Conservation (phyloP, 2,888 invertebrate species). For the Tetrapedia diversipes region DNA sequence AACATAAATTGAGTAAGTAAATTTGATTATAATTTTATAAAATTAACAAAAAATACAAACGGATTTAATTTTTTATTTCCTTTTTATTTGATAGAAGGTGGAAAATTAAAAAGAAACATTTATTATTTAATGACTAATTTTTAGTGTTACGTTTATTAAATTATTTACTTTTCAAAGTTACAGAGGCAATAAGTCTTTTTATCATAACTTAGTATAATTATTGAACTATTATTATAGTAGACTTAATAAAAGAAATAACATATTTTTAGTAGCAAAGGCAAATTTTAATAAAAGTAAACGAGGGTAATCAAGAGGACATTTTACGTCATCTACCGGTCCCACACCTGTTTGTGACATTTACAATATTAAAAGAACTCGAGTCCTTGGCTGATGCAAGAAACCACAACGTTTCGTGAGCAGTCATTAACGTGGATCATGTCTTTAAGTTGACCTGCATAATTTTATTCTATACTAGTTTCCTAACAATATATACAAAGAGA, state of each 20-base stretch:
- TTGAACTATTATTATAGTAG: neutral
- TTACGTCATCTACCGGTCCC: conserved; percentile 82
- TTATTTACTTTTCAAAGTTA: neutral
- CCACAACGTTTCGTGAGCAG: conserved; percentile 78
- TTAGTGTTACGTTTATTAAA: too few species aligned
- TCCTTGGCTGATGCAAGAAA: conserved; percentile 82
- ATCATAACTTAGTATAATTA: neutral
- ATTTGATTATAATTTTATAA: neutral
- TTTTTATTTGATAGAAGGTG: neutral
- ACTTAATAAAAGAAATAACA: neutral
- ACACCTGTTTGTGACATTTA: conserved; percentile 76
- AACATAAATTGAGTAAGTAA: neutral
- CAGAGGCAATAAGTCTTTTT: neutral
- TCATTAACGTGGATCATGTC: conserved; percentile 49
- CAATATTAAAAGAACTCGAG: conserved; percentile 73
- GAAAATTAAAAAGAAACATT: neutral
- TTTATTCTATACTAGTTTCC: conserved; percentile 24
- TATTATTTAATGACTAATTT: neutral
- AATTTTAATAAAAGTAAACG: conserved; percentile 55
- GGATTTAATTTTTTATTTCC: neutral
- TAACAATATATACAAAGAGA: conserved; percentile 7
- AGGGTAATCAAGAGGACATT: conserved; percentile 74
- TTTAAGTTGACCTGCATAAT: conserved; percentile 45
- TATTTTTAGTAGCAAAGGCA: conserved; percentile 19
- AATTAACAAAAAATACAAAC: neutral